These are phyloP conservation scores for Acanthosoma haemorrhoidale DNA, from an alignment of 2,888 invertebrate genomes.

Conservation along the genomic window DNA sequence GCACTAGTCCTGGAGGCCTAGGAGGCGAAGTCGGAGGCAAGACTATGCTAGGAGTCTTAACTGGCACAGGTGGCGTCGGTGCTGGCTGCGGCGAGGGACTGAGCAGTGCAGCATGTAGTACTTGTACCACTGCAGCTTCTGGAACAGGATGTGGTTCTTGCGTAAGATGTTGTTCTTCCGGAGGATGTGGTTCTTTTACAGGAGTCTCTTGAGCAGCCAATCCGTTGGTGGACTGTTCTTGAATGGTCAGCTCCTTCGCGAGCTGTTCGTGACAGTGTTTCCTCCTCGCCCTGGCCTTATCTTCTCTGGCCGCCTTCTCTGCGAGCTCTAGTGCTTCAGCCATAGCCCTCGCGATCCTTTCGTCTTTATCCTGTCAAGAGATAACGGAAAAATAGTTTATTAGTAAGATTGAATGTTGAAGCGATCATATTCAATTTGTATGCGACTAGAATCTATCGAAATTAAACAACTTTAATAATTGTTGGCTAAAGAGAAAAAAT, in stretches of 20 bases:
- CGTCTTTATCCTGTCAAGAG: slow-evolving; percentile 62
- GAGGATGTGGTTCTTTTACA: neutral
- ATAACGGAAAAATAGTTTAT: no score
- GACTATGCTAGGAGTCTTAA: neutral
- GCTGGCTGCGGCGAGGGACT: neutral
- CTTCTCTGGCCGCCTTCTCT: slow-evolving; percentile 60
- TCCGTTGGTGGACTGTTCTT: neutral
- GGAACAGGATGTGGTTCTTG: neutral
- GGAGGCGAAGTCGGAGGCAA: neutral
- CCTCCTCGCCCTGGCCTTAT: slow-evolving; percentile 48
- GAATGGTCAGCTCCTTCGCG: neutral
- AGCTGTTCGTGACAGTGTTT: slow-evolving; percentile 33
- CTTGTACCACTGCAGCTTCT: no score
- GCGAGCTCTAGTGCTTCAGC: slow-evolving; percentile 71
- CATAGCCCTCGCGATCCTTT: slow-evolving; percentile 67
- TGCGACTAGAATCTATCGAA: no score
- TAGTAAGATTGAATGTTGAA: no score
- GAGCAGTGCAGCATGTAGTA: no score
- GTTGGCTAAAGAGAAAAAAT: no score
- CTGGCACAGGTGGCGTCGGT: neutral
- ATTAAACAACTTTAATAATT: no score
- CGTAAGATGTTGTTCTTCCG: neutral
- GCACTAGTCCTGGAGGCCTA: neutral
- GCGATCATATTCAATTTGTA: no score
- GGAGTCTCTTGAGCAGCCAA: neutral